Evolutionary conservation across 2,888 invertebrate genomes (phyloP).

Genomic region (Caenorhabditis japonica): DNA sequence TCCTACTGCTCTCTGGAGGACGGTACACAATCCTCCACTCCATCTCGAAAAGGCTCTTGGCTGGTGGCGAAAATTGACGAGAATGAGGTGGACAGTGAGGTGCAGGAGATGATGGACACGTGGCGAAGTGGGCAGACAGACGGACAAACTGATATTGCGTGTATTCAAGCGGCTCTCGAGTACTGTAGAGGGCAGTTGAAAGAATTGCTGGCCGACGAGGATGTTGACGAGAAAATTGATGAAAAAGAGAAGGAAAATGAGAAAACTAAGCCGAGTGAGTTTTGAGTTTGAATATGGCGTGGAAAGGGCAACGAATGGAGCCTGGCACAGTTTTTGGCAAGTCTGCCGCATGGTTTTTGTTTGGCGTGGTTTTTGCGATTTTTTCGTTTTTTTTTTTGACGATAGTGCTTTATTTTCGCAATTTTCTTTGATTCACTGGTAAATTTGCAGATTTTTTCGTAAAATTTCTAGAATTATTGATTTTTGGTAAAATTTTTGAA

Average conservation of each 20-base stretch:
- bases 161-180: conserved; percentile 28
- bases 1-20: conserved; percentile 33
- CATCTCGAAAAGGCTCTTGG: conserved; percentile 43
- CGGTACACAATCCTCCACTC: not conserved
- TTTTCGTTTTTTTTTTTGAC: too few species aligned
- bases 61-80: conserved; percentile 43
- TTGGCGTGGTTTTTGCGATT: too few species aligned
- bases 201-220: conserved; percentile 41
- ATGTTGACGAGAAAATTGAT: not conserved
- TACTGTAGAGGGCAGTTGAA: conserved; percentile 54
- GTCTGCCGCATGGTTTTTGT: too few species aligned
- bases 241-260: not conserved
- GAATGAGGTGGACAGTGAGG: conserved; percentile 45
- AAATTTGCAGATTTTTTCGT: too few species aligned
- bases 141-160: not conserved
- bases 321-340: too few species aligned
- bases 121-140: conserved; percentile 13
- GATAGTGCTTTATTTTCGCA: too few species aligned
- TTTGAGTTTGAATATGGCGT: not conserved
- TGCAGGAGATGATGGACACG: conserved; percentile 41
- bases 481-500: too few species aligned
- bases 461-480: too few species aligned
- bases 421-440: too few species aligned
- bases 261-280: conserved; percentile 24
- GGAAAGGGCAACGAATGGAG: too few species aligned